These are phyloP conservation scores for Vimba vimba DNA, from an alignment of 2,113 vertebrate genomes.

Conservation along the genomic window DNA sequence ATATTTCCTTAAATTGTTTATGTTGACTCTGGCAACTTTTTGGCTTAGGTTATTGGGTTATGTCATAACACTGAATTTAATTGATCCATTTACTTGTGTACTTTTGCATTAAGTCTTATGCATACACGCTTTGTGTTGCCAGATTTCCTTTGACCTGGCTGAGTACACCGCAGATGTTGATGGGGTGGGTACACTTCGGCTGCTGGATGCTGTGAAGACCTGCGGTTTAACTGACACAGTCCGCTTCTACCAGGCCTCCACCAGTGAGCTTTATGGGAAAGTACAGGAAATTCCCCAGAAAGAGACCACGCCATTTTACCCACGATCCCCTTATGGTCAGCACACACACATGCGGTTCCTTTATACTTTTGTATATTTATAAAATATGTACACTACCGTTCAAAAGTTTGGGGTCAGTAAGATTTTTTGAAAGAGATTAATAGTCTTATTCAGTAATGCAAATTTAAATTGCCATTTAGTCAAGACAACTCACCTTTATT, in stretches of 20 bases:
- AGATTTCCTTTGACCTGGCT: slow-evolving; percentile 97
- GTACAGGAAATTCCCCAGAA: slow-evolving; percentile 97
- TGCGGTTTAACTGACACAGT: slow-evolving; percentile 90
- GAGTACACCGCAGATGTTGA: slow-evolving; percentile 98
- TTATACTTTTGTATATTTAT: background rate
- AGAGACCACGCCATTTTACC: slow-evolving; percentile 97
- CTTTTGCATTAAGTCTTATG: background rate
- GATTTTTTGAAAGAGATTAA: too few relatives aligned
- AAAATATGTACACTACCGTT: too few relatives aligned
- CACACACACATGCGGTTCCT: slow-evolving; percentile 12
- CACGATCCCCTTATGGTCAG: slow-evolving; percentile 96
- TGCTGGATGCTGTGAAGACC: slow-evolving; percentile 94
- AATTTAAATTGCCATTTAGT: too few relatives aligned
- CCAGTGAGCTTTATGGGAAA: slow-evolving; percentile 97
- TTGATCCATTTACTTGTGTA: slow-evolving; percentile 46
- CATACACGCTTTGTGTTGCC: background rate
- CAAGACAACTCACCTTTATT: too few relatives aligned
- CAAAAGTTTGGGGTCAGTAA: too few relatives aligned
- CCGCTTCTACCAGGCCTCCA: slow-evolving; percentile 98
- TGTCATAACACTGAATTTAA: slow-evolving; percentile 67
- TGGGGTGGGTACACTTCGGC: slow-evolving; percentile 91
- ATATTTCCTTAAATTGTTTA: background rate
- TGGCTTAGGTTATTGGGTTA: slow-evolving; percentile 22
- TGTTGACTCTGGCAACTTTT: slow-evolving; percentile 5
- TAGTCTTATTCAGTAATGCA: too few relatives aligned